phyloP scores from a whole-genome alignment of 2,113 vertebrate genomes.

The Barnardius zonarius region DNA sequence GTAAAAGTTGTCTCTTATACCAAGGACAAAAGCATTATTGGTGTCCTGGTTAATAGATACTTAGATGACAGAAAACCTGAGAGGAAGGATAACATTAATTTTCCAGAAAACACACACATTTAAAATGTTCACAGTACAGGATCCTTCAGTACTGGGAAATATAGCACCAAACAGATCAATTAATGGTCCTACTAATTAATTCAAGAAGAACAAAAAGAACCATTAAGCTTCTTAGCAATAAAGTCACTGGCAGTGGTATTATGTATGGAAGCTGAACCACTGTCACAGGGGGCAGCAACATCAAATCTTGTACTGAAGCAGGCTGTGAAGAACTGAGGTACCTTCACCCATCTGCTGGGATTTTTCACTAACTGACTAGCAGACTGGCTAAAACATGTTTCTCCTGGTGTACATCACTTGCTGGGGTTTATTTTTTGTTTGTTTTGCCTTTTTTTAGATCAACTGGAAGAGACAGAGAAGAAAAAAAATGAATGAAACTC shows the following conservation, averaged over 20 bases:
- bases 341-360: background rate
- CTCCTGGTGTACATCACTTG: background rate
- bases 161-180: background rate
- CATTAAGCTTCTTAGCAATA: background rate
- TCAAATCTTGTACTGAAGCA: background rate
- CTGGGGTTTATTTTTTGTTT: background rate
- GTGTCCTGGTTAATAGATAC: background rate
- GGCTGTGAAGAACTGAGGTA: background rate
- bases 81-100: background rate
- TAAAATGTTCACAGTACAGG: background rate
- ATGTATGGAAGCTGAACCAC: background rate
- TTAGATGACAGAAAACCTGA: background rate
- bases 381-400: background rate
- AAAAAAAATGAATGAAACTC: background rate
- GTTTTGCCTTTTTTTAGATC: background rate
- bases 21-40: background rate
- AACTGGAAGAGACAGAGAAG: background rate
- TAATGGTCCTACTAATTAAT: background rate
- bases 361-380: background rate
- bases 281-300: background rate
- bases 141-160: background rate
- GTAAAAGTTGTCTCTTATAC: background rate
- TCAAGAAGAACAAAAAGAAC: background rate
- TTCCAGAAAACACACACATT: background rate
- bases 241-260: background rate